Evolutionary conservation across 2,797 vertebrate genomes (phyloP), one percentile per base, ranked within the genome.

Genomic region (Pelobates cultripes): DNA sequence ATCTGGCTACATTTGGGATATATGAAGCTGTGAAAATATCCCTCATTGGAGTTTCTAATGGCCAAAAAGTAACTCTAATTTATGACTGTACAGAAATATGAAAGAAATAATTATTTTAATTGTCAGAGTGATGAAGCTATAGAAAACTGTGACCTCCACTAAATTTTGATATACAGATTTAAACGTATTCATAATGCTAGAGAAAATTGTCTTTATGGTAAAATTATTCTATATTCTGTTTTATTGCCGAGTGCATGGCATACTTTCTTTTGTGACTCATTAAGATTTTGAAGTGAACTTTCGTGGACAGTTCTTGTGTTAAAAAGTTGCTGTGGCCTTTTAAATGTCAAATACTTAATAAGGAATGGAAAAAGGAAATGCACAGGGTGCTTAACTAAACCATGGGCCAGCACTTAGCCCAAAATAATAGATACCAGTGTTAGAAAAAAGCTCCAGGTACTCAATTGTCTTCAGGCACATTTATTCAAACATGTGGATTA

Each of bases 1-100:
- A 10, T 72, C 80, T 72, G 66, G 70, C 66, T 81, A 40, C 74
- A 81, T 67, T 75, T 64, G 75, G 73, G 73, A 70, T 75, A 81
- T 42, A 70, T 75, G 42, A 81, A 57, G 12, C 68, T 71, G 68
- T 81, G 44, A 81, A 63, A 81, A 72, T 71, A 40, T 81, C 73
- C n/a, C 68, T 81, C 75, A 73, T 28, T 66, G 74, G 80, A 57
- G 64, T 71, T 64, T 66, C 51, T 75, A 71, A 76, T 55, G 67
- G 13, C 47, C 43, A 63, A 43, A 66, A 72, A 71, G 13, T 72
- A 66, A 71, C 15, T 66, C 14, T 81, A 64, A 73, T 73, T 70
- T 70, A 81, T 67, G 7, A 43, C 67, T 64, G 17, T 64, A 13
- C n/a, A 72, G 53, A 66, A 53, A 76, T 57, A 81, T 77, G 73